A percentile compares a stretch with the other conserved stretches of the same genome.
Evolutionary conservation across 2,113 vertebrate species (phyloP).

Genomic region (Siniperca knerii): DNA sequence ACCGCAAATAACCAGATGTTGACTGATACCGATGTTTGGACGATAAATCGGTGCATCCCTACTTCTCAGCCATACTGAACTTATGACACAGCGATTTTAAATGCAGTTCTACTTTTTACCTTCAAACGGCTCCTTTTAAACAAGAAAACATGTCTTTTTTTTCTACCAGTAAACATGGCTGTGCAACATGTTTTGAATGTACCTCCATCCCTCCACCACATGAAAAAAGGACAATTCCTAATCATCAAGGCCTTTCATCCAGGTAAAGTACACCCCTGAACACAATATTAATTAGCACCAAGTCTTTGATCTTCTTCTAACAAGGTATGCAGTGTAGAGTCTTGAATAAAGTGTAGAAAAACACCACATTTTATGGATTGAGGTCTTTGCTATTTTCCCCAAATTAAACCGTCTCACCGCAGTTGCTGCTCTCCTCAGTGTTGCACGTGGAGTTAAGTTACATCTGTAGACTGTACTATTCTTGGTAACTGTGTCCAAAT

Average conservation of each 20-base stretch:
- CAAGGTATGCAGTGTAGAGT: constrained; percentile 31
- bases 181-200: constrained; percentile 29
- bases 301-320: constrained; percentile 67
- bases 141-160: not conserved
- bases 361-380: constrained; percentile 54
- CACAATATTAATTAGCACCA: constrained; percentile 62
- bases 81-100: not conserved
- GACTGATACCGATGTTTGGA: too few species aligned
- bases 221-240: constrained; percentile 44
- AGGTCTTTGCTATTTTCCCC: constrained; percentile 43
- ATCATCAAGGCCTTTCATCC: constrained; percentile 70
- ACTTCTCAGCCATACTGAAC: not conserved
- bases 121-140: not conserved
- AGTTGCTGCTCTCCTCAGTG: constrained; percentile 1
- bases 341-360: constrained; percentile 36
- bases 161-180: not conserved
- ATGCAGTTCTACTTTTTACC: not conserved
- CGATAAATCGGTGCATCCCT: too few species aligned
- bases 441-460: not conserved
- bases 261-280: constrained; percentile 62
- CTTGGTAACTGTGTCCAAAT: constrained; percentile 25
- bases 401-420: constrained; percentile 32
- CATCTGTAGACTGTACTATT: constrained; percentile 20
- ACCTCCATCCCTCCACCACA: constrained; percentile 15
- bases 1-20: too few species aligned